A percentile compares a stretch with the other conserved stretches of the same genome.
phyloP scores from a whole-genome alignment of 2,113 vertebrate genomes.

The Oncorhynchus mykiss region DNA sequence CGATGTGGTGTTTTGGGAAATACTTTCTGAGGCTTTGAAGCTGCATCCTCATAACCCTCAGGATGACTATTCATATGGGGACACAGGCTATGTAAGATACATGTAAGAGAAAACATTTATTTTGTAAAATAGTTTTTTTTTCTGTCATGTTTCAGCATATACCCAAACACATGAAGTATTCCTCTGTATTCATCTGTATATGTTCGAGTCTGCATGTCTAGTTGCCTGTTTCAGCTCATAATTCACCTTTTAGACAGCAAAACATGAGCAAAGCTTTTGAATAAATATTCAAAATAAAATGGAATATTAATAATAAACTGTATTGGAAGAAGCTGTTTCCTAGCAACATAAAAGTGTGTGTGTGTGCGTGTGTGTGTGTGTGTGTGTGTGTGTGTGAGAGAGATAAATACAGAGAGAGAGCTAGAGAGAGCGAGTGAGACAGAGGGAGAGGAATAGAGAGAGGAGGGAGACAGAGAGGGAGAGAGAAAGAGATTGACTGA shows the following conservation, averaged over 20 bases:
- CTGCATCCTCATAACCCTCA: no score
- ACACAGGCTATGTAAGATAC: no score
- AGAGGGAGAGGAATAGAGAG: no score
- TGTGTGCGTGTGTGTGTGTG: background rate
- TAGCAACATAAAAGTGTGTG: slow-evolving; percentile 74
- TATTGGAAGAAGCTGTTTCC: slow-evolving; percentile 68
- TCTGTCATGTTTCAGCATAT: background rate
- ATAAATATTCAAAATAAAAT: slow-evolving; percentile 64
- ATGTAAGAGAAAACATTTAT: background rate
- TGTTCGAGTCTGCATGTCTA: slow-evolving; percentile 20
- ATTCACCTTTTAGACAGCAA: slow-evolving; percentile 35
- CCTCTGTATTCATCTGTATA: background rate
- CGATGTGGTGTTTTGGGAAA: no score
- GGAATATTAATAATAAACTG: slow-evolving; percentile 58
- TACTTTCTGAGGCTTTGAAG: no score
- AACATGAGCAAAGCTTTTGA: slow-evolving; percentile 47
- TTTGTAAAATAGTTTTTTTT: background rate
- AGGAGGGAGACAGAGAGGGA: background rate
- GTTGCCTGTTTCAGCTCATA: slow-evolving; percentile 30
- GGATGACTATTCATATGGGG: no score
- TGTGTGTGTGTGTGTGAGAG: background rate
- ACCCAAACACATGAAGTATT: background rate
- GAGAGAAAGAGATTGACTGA: background rate
- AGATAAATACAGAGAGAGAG: no score
- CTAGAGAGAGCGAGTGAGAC: no score